Base-by-base conservation (phyloP, 1,140 invertebrate genomes). In the Aphelinus certus region DNA sequence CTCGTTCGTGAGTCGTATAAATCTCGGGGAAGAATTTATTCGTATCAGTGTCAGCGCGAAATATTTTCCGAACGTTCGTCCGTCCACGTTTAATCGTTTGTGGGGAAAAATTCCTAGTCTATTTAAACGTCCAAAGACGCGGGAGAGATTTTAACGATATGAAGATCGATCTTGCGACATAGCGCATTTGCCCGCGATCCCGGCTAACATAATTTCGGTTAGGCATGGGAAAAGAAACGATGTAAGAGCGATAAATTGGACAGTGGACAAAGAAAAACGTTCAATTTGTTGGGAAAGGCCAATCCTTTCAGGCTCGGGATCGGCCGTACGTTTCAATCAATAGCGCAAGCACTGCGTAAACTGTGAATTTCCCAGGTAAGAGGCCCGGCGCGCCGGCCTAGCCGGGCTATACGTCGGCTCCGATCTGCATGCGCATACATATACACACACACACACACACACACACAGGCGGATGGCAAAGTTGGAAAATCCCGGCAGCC, bases 341-440 rank as follows among this genome's bases (percentile, higher is more conserved):
- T 64, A 45, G 48, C 48, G 72, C 43, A 64, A 55, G 43, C 46
- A 66, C 73, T 57, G 49, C 60, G 48, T 69, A 69, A 56, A 69
- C 73, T 67, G 7, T 55, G 62, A 65, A 75, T 75, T 75, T 71
- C 65, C 73, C 73, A 66, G 62, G 73, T 70, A 75, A 75, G 49
- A 51, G 42, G 61, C 60, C 60, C 5, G 48, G 61, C 51, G 60
- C n/a, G 47, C 66, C 56, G 56, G 48, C 56, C 58, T 46, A n/a
- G 7, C 5, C 47, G 3, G 26, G 26, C 26, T 26, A 26, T 26
- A 26, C 10, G 42, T 67, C 72, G 47, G 3, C 55, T 45, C 26
- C 71, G 43, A 46, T 63, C 58, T 43, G 9, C 62, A 64, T 53
- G 0, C 48, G 53, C 10, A 42, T 26, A 53, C 3, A 53, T 26